Conservation (phyloP, 2,888 invertebrate species). For the Protonemura montana region DNA sequence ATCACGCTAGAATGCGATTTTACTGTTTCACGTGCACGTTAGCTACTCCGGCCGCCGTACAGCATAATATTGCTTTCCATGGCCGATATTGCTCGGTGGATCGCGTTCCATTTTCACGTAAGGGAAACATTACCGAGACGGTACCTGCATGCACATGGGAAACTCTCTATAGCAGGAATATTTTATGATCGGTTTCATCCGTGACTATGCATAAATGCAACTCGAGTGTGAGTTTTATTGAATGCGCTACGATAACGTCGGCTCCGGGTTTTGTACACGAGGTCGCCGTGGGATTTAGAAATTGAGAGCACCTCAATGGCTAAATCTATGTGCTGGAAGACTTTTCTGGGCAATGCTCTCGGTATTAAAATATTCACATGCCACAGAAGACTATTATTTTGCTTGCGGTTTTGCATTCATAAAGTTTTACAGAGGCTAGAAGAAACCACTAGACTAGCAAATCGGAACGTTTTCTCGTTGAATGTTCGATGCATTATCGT, state of each 20-base stretch:
- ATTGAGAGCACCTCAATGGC: background rate
- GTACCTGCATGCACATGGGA: background rate
- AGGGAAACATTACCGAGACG: background rate
- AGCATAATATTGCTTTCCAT: background rate
- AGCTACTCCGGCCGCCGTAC: background rate
- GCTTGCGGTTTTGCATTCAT: background rate
- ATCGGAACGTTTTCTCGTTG: background rate
- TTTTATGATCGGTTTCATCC: background rate
- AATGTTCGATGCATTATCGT: slow-evolving; percentile 50
- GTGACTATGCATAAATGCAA: background rate
- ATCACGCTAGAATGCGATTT: background rate
- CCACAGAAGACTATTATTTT: background rate
- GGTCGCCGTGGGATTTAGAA: background rate
- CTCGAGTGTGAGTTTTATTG: background rate
- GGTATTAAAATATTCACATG: background rate
- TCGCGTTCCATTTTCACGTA: background rate
- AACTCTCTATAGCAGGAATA: background rate
- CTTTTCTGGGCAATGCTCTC: background rate
- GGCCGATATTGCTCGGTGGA: background rate
- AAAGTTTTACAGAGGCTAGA: background rate
- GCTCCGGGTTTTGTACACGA: background rate
- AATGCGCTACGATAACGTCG: background rate
- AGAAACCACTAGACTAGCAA: background rate
- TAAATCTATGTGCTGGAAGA: background rate
- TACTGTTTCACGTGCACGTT: background rate